Base-by-base conservation (phyloP, 2,113 vertebrate species). In the Panthera leo region DNA sequence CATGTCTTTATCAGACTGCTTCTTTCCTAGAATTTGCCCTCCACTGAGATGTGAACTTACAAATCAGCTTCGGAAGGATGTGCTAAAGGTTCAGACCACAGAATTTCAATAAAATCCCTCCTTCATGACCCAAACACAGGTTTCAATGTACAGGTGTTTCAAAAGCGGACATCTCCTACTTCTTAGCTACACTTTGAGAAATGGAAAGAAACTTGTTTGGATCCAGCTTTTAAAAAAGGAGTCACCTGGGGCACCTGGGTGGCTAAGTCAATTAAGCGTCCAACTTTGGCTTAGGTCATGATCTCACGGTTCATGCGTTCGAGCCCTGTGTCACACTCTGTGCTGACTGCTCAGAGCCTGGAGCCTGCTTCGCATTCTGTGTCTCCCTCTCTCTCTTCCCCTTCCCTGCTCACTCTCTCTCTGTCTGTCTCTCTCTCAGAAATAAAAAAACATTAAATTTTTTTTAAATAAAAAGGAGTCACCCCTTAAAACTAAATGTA, bases 11-110 rank as follows among this genome's bases (percentile, higher is more conserved):
- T 53, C 63, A 85, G 36, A 67, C 11, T 86, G 48, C 83, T 96
- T 94, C 92, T 92, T 93, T 97, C 55, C 71, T 91, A 94, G 86
- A 82, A 94, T 55, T 53, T 7, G 2, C 45, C 80, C 95, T 91
- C 85, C 61, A 45, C 85, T 88, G 83, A 87, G 73, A 86, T 2
- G 5, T 39, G 5, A 93, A 68, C 34, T 93, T 48, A 58, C 25
- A 58, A 80, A 94, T 70, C 42, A 90, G n/a, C 70, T 12, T 71
- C 31, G 3, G 67, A 87, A 86, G 39, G 14, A 29, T 36, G 1
- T 76, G 42, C 70, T 63, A 67, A 61, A 31, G 42, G 42, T 86
- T 39, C 70, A 95, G 34, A 78, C 21, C 19, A n/a, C 3, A 18
- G 0, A 29, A n/a, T 53, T 85, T 53, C 65, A 34, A 63, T 51